Evolutionary conservation across 1,140 invertebrate genomes (phyloP).

Genomic region (Cotesia glomerata): DNA sequence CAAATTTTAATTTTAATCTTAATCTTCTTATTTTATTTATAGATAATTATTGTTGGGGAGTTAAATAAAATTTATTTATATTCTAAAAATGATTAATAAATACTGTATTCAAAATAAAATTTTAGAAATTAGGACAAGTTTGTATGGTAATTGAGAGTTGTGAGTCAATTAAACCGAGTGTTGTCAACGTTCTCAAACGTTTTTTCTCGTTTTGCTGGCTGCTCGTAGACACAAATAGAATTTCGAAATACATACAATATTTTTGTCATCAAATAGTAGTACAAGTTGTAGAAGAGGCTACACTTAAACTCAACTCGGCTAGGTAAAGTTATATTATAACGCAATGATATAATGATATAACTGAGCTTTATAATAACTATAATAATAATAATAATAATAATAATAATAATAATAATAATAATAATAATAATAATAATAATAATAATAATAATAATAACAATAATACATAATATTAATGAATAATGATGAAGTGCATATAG

Average conservation of each 20-base stretch:
- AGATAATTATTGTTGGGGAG: neutral
- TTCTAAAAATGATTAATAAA: neutral
- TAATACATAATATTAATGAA: too few relatives aligned
- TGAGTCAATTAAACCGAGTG: constrained; percentile 22
- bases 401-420: too few relatives aligned
- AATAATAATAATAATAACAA: too few relatives aligned
- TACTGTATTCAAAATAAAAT: neutral
- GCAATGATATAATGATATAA: neutral
- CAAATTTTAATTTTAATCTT: neutral
- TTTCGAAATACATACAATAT: constrained; percentile 65
- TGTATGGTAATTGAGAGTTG: constrained; percentile 19
- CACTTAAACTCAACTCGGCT: neutral
- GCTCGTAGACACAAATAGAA: constrained; percentile 58
- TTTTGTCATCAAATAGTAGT: constrained; percentile 63
- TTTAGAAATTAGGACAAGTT: neutral
- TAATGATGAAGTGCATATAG: too few relatives aligned
- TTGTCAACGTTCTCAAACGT: constrained; percentile 10
- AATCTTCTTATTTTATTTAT: neutral
- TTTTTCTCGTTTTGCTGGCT: neutral
- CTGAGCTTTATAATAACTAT: neutral
- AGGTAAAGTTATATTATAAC: neutral
- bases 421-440: too few relatives aligned
- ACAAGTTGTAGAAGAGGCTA: constrained; percentile 59
- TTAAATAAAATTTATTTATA: neutral
- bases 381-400: too few relatives aligned